Percentiles rank a stretch among this genome's conserved stretches.
Evolutionary conservation across 35 echinoderm and acorn worm species (phyloP).

Genomic region (Ophiothrix spiculata): DNA sequence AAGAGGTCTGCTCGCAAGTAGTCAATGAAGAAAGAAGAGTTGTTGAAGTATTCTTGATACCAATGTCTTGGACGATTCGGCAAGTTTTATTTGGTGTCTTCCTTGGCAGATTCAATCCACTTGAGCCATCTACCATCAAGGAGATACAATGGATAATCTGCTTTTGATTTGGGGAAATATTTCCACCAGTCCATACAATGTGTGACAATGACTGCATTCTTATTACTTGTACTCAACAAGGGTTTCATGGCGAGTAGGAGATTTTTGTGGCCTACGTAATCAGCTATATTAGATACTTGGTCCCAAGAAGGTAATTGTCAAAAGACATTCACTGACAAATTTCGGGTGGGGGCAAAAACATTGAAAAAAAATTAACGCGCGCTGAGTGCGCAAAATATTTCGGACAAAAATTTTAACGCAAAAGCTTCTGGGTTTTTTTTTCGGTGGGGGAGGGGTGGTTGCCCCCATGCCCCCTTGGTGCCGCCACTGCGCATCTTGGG

Average conservation of each 20-base stretch:
- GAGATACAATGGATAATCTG: not conserved
- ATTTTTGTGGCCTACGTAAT: not conserved
- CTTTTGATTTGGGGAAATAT: not conserved
- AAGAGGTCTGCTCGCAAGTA: slow-evolving; percentile 32
- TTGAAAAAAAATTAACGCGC: too few species aligned
- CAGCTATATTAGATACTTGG: slow-evolving; percentile 4
- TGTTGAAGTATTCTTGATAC: slow-evolving; percentile 18
- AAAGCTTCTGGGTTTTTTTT: too few species aligned
- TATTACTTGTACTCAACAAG: slow-evolving; percentile 16
- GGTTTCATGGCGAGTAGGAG: not conserved
- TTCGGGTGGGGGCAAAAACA: too few species aligned
- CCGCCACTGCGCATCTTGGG: too few species aligned
- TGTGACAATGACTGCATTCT: slow-evolving; percentile 17
- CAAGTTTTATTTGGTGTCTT: not conserved
- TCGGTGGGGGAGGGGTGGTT: too few species aligned
- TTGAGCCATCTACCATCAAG: not conserved
- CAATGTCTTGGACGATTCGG: not conserved
- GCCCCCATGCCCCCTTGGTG: too few species aligned
- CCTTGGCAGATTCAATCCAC: not conserved
- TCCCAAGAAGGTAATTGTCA: too few species aligned
- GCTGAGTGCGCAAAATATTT: too few species aligned
- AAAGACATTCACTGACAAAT: too few species aligned
- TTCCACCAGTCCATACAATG: not conserved
- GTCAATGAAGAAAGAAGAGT: slow-evolving; percentile 2
- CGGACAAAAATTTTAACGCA: too few species aligned